Conservation (phyloP, 2,113 vertebrate genomes). For the Cinclus cinclus region DNA sequence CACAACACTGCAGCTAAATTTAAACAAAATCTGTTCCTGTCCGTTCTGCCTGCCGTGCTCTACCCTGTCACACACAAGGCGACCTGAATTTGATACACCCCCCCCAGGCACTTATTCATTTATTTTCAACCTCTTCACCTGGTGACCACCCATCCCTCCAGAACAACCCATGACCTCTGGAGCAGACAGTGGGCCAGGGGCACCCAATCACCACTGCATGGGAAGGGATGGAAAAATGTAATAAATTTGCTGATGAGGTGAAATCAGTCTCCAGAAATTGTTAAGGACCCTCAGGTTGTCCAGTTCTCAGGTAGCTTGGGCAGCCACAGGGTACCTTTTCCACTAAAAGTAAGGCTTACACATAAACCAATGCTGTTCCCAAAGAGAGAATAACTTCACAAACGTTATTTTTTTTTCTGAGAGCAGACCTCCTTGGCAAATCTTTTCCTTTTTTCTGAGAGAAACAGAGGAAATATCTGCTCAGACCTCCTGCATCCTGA, state of each 20-base stretch:
- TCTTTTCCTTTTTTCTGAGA: background rate
- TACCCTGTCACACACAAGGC: background rate
- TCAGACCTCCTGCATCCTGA: background rate
- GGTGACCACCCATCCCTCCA: background rate
- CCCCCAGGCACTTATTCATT: background rate
- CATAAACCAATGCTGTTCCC: background rate
- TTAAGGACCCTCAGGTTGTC: background rate
- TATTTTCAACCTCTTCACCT: slow-evolving; percentile 4
- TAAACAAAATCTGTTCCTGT: slow-evolving; percentile 49
- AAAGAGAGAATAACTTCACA: background rate
- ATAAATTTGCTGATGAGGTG: background rate
- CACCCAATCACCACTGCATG: background rate
- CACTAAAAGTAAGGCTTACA: background rate
- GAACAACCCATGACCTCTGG: background rate
- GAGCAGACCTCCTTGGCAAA: background rate
- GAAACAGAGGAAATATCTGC: background rate
- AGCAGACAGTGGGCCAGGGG: background rate
- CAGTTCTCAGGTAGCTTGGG: background rate
- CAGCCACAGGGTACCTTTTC: background rate
- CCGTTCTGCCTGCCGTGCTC: background rate
- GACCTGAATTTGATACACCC: background rate
- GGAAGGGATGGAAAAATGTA: background rate
- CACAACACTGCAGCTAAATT: slow-evolving; percentile 44
- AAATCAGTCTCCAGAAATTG: background rate
- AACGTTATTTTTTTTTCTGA: fast-evolving